Conservation (phyloP, 2,113 vertebrate genomes). For the Gymnorhina tibicen region DNA sequence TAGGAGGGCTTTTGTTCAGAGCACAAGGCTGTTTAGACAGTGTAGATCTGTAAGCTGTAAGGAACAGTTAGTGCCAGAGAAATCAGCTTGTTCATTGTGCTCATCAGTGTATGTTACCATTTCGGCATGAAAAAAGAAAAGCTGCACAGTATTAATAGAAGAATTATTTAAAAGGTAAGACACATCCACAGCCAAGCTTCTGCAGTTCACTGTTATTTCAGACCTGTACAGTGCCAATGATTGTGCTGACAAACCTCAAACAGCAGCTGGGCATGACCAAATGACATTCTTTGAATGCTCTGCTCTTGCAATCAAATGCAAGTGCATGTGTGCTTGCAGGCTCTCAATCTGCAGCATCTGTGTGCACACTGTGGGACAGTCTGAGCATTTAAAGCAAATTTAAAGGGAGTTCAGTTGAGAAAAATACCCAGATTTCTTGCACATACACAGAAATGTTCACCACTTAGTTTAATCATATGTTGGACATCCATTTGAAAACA, state of each 20-base stretch:
- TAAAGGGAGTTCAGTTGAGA: background rate
- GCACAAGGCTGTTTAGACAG: background rate
- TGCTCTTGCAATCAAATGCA: background rate
- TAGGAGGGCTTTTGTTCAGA: constrained; percentile 32
- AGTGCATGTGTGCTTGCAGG: background rate
- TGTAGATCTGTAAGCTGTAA: background rate
- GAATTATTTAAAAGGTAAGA: background rate
- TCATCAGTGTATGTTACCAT: background rate
- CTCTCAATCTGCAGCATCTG: too few species aligned
- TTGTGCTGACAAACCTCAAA: background rate
- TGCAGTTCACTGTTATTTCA: background rate
- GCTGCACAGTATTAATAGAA: background rate
- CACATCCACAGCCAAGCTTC: background rate
- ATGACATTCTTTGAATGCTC: background rate
- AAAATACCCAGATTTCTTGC: background rate
- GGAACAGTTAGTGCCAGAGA: background rate
- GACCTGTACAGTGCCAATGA: background rate
- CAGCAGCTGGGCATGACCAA: background rate
- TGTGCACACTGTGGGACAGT: too few species aligned
- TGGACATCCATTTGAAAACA: background rate
- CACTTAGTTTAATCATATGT: background rate
- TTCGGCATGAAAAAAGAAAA: background rate
- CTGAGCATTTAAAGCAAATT: background rate
- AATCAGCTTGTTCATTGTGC: background rate
- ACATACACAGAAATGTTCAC: background rate